These are phyloP conservation scores for Epinephelus awoara DNA, from an alignment of 2,797 vertebrate species.

Conservation along the genomic window DNA sequence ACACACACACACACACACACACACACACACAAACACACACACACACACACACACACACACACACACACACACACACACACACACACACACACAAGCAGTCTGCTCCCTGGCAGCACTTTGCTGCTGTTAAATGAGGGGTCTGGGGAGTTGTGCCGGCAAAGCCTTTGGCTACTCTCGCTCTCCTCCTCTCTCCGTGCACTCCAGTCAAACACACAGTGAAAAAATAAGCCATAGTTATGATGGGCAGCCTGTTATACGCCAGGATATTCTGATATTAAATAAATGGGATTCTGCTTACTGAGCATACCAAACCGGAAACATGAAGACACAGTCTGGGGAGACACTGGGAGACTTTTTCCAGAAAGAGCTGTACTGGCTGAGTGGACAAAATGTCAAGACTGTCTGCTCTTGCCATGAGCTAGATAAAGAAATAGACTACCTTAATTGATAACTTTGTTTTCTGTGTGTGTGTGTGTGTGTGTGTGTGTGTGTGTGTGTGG, in stretches of 20 bases:
- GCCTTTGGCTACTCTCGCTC: slow-evolving; percentile 64
- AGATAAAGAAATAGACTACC: not conserved
- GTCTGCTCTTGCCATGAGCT: not conserved
- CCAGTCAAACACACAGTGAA: slow-evolving; percentile 48
- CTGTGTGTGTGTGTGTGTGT: not conserved
- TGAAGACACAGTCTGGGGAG: slow-evolving; percentile 4
- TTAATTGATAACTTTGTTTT: not conserved
- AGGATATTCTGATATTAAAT: slow-evolving; percentile 44
- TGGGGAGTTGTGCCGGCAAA: slow-evolving; percentile 72
- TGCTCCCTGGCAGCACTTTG: slow-evolving; percentile 72
- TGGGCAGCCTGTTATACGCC: slow-evolving; percentile 23
- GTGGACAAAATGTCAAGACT: slow-evolving; percentile 19
- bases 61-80: slow-evolving; percentile 3
- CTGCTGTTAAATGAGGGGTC: slow-evolving; percentile 80
- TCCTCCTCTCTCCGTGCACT: slow-evolving; percentile 36
- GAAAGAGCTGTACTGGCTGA: slow-evolving; percentile 12
- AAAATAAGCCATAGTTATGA: slow-evolving; percentile 37
- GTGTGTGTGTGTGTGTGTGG: not conserved
- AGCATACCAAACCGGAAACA: slow-evolving; percentile 20
- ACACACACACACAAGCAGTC: slow-evolving; percentile 5
- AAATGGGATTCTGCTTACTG: slow-evolving; percentile 18
- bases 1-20: not conserved
- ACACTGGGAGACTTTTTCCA: slow-evolving; percentile 5
- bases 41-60: slow-evolving; percentile 7
- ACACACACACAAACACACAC: slow-evolving; percentile 11